Evolutionary conservation across 2,888 invertebrate species (phyloP).

Genomic region (Leucania comma): DNA sequence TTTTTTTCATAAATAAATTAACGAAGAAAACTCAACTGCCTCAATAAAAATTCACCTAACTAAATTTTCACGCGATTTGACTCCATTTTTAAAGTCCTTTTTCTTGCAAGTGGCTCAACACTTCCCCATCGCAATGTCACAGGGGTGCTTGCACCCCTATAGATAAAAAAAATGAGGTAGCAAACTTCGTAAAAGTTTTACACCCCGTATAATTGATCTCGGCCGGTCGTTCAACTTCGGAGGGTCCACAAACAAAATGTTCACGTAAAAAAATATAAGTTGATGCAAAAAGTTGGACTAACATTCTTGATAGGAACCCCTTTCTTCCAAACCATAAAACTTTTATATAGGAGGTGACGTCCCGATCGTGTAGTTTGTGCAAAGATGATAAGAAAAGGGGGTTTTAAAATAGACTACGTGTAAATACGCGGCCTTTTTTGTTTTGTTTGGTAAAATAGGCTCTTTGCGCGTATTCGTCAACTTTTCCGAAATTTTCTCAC

Average conservation of each 20-base stretch:
- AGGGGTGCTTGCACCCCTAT: conserved; percentile 25
- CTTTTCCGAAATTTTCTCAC: background rate
- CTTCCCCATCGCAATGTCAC: conserved; percentile 39
- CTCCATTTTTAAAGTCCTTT: conserved; percentile 25
- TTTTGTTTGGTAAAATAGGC: background rate
- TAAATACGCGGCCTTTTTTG: conserved; percentile 17
- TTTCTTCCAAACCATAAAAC: conserved; percentile 88
- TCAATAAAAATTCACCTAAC: too few species aligned
- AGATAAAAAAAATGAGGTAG: conserved; percentile 50
- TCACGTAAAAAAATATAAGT: conserved; percentile 74
- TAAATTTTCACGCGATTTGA: conserved; percentile 23
- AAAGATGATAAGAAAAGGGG: conserved; percentile 79
- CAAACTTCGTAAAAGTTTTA: conserved; percentile 50
- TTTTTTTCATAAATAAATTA: too few species aligned
- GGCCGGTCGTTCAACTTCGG: conserved; percentile 45
- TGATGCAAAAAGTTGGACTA: conserved; percentile 83
- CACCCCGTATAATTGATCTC: conserved; percentile 60
- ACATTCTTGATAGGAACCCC: conserved; percentile 85
- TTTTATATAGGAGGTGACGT: conserved; percentile 85
- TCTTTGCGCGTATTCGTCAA: background rate
- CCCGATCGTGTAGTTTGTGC: conserved; percentile 84
- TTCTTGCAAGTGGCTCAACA: conserved; percentile 30
- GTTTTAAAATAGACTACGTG: conserved; percentile 48
- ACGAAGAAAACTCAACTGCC: too few species aligned
- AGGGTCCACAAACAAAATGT: conserved; percentile 61